phyloP scores from a whole-genome alignment of 2,888 invertebrate species.

The Ophion ellenae region DNA sequence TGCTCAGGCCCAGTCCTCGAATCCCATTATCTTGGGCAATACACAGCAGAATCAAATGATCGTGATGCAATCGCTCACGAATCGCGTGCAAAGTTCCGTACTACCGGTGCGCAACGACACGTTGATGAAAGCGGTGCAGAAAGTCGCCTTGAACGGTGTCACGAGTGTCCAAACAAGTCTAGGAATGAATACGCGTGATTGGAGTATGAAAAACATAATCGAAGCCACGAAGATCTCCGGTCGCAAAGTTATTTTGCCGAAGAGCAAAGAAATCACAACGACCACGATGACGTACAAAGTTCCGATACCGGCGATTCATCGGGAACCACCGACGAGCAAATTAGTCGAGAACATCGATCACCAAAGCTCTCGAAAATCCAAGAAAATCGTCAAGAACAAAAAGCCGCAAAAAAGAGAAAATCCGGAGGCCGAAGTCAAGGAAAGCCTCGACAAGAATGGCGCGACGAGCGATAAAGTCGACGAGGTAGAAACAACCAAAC shows the following conservation, averaged over 20 bases:
- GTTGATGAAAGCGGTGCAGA: constrained; percentile 78
- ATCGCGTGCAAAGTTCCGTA: constrained; percentile 77
- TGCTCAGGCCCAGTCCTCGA: constrained; percentile 76
- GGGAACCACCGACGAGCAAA: constrained; percentile 69
- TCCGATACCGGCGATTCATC: constrained; percentile 81
- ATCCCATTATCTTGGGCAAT: constrained; percentile 80
- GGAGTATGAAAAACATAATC: constrained; percentile 81
- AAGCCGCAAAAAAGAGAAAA: constrained; percentile 62
- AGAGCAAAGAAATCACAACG: constrained; percentile 80
- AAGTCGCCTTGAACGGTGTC: constrained; percentile 78
- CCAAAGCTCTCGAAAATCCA: constrained; percentile 53
- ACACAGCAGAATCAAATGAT: constrained; percentile 81
- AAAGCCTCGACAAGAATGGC: constrained; percentile 22
- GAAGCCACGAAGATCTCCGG: constrained; percentile 81
- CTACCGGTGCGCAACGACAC: constrained; percentile 78
- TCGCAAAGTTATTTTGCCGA: constrained; percentile 81
- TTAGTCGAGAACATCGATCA: constrained; percentile 46
- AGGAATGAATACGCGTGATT: constrained; percentile 79
- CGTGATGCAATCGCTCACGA: constrained; percentile 80
- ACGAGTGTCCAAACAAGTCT: constrained; percentile 77
- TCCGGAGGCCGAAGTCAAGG: constrained; percentile 41
- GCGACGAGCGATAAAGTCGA: constrained; percentile 53
- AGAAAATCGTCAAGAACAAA: constrained; percentile 47
- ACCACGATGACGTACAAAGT: constrained; percentile 83
- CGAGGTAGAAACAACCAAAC: constrained; percentile 46